Evolutionary conservation across 2,888 invertebrate genomes (phyloP), one percentile per base, ranked within the genome.

Genomic region (Morinoia aosen): DNA sequence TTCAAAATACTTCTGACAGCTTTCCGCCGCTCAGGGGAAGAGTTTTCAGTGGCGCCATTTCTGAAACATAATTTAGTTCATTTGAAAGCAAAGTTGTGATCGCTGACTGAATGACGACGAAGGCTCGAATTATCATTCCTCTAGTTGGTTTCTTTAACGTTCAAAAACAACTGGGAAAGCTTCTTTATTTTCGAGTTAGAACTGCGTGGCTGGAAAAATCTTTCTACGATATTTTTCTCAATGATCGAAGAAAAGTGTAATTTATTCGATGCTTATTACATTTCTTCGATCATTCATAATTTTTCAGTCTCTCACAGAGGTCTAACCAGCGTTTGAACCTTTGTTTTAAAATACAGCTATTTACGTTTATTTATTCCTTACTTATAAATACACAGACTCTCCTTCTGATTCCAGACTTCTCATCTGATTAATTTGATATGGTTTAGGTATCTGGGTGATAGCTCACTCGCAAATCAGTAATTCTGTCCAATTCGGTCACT

Each of bases 1-100:
- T 95, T 95, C 33, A 96, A 91, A 91, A 96, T 95, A 8, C 76
- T 16, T 48, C 95, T 95, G 25, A 96, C 95, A n/a, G 95, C 76
- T 7, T 39, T 40, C 57, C 95, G 88, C 48, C 95, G 58, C 91
- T 95, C 95, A 11, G 58, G 93, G n/a, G 93, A 48, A 11, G 93
- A 56, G 10, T 57, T 25, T 93, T 93, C 12, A 57, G 57, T 93
- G 16, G 93, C 93, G 0, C 95, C 95, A 12, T 39, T 12, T 95
- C 95, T 95, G 95, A 19, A 76, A 76, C 3, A 61, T 61, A 61
- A 12, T 61, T 5, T 33, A 3, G 76, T 33, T 76, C 8, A 76
- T 76, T 10, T 76, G 76, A 76, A 76, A 76, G 8, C 16, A 25
- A 33, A 0, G 25, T 33, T 76, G 76, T 33, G 76, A 76, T 76